A percentile compares a stretch with the other conserved stretches of the same genome.
These are phyloP conservation scores for Homalodisca vitripennis DNA, from an alignment of 1,140 invertebrate genomes.

Conservation along the genomic window DNA sequence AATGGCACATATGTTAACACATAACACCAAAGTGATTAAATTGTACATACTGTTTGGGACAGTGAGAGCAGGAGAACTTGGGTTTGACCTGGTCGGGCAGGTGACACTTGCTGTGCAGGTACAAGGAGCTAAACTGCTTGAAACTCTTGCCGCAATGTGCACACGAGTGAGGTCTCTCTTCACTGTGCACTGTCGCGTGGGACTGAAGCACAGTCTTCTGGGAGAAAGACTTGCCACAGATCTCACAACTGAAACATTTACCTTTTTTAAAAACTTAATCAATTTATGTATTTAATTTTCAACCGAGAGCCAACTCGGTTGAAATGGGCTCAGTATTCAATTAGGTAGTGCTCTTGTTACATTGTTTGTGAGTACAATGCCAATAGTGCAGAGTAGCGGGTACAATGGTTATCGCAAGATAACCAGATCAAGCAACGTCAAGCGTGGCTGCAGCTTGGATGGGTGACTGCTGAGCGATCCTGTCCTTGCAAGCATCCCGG, in stretches of 20 bases:
- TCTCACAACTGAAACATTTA: slow-evolving; percentile 41
- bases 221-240: slow-evolving; percentile 43
- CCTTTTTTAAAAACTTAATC: slow-evolving; percentile 4
- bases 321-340: background rate
- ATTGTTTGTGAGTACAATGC: background rate
- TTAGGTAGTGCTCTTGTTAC: background rate
- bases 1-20: no score
- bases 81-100: slow-evolving; percentile 40
- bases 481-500: no score
- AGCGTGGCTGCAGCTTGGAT: no score
- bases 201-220: slow-evolving; percentile 42
- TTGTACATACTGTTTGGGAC: slow-evolving; percentile 46
- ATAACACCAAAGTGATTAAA: no score
- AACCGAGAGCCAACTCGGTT: background rate
- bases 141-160: slow-evolving; percentile 50
- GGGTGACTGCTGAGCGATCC: no score
- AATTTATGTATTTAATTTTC: no score
- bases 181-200: slow-evolving; percentile 39
- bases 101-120: slow-evolving; percentile 41
- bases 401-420: no score
- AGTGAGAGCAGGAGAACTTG: slow-evolving; percentile 49
- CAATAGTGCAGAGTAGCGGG: background rate
- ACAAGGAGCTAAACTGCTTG: slow-evolving; percentile 43
- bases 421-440: no score
- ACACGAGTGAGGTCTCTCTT: slow-evolving; percentile 36